Evolutionary conservation across 1,140 invertebrate genomes (phyloP).

Genomic region (Magallana gigas): DNA sequence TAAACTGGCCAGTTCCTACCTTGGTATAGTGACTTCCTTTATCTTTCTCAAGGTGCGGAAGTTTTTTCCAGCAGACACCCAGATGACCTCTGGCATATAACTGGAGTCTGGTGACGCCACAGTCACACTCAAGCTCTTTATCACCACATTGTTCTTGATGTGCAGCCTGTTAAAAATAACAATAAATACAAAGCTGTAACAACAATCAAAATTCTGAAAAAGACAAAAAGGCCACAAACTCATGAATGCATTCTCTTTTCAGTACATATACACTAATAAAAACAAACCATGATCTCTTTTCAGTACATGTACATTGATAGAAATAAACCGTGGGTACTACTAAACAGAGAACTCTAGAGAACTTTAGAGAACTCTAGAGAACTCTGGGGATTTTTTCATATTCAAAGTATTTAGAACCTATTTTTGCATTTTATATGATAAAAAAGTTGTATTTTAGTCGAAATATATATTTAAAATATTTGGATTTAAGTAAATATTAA

Average conservation of each 20-base stretch:
- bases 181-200: background rate
- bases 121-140: slow-evolving; percentile 73
- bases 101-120: slow-evolving; percentile 76
- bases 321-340: background rate
- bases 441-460: too few species aligned
- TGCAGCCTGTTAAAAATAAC: slow-evolving; percentile 66
- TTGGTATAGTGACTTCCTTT: slow-evolving; percentile 74
- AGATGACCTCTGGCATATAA: slow-evolving; percentile 77
- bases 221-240: background rate
- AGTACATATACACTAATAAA: too few species aligned
- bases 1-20: slow-evolving; percentile 50
- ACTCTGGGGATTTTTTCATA: too few species aligned
- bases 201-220: background rate
- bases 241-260: too few species aligned
- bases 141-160: slow-evolving; percentile 74
- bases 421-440: too few species aligned
- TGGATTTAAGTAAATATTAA: too few species aligned
- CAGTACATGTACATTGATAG: background rate
- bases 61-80: slow-evolving; percentile 72
- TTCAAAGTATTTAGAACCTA: too few species aligned
- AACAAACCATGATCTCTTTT: background rate
- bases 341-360: too few species aligned
- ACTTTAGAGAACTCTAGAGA: too few species aligned
- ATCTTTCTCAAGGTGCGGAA: slow-evolving; percentile 69
- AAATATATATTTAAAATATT: too few species aligned